Percentiles rank a stretch among this genome's conserved stretches.
phyloP scores from a whole-genome alignment of 2,888 invertebrate genomes.

The Bugulina stolonifera region DNA sequence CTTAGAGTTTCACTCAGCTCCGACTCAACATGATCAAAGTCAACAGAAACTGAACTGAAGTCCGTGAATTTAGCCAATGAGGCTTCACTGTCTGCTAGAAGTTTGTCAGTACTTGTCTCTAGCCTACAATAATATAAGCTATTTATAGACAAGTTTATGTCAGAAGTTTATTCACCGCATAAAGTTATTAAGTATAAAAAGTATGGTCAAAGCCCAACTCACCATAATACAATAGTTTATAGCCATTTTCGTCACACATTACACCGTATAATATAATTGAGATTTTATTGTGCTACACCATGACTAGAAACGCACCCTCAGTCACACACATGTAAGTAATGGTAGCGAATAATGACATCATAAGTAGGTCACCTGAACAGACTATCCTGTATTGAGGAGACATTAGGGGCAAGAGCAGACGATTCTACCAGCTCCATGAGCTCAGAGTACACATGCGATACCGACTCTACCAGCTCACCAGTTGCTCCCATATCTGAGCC shows the following conservation, averaged over 20 bases:
- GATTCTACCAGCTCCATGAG: constrained; percentile 11
- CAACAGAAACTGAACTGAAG: neutral
- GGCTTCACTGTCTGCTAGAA: neutral
- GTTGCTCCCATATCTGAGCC: neutral
- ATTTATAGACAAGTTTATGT: too few relatives aligned
- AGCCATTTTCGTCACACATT: too few relatives aligned
- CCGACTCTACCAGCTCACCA: neutral
- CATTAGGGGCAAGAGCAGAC: neutral
- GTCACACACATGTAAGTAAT: too few relatives aligned
- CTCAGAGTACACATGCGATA: neutral
- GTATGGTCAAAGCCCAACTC: too few relatives aligned
- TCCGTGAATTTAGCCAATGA: constrained; percentile 17
- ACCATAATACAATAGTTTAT: too few relatives aligned
- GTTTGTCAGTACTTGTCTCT: constrained; percentile 7
- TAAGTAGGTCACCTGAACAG: constrained; percentile 4
- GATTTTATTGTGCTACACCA: too few relatives aligned
- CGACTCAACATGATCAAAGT: neutral
- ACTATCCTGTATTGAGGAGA: constrained; percentile 7
- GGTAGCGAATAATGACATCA: too few relatives aligned
- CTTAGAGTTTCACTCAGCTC: neutral
- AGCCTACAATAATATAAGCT: constrained; percentile 7
- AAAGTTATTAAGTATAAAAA: too few relatives aligned
- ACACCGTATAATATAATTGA: too few relatives aligned
- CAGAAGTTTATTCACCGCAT: too few relatives aligned
- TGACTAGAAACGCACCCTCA: too few relatives aligned